Evolutionary conservation across 2,797 vertebrate species (phyloP), one percentile per base, ranked within the genome.

Genomic region (Hydrocynus forskahlii): DNA sequence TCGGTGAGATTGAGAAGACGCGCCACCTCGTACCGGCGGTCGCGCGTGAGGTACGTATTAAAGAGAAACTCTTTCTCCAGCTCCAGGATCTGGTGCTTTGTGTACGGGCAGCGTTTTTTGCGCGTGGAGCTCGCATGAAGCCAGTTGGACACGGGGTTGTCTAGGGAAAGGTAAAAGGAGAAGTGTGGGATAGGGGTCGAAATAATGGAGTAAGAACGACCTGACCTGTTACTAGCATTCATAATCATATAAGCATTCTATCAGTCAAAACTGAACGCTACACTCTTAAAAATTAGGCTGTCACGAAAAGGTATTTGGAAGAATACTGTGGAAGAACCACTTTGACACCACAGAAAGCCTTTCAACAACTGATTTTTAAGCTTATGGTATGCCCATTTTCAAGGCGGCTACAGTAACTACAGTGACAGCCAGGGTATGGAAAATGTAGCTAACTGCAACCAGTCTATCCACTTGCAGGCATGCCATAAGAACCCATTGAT

Each of bases 41-140:
- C 97, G 94, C 97, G 94, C 72, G 97, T 97, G 78, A 99, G 97
- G 91, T 99, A 99, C 96, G 97, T 98, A 88, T 98, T 99, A 94
- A 97, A 99, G 38, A 99, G 91, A 93, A 99, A 98, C 86, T 99
- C 97, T 84, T 99, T 99, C 88, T 99, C 97, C 94, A 99, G 92
- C 90, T 99, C 97, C 87, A 99, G 94, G 52, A 97, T 98, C 85
- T 99, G 97, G 71, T 99, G 95, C 82, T 99, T 99, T 76, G 96
- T 96, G 59, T 99, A 98, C 3, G 97, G 98, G 35, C 97, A 99
- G 29, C 98, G 94, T 85, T 99, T 99, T 94, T 99, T 99, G 89
- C 98, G 92, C 48, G 95, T 97, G 85, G 98, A 97, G 88, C 97
- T 97, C 25, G 98, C 97, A 43, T 97, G 97, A 59, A 99, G 96